phyloP scores from a whole-genome alignment of 1,140 invertebrate species.

The Venturia canescens region DNA sequence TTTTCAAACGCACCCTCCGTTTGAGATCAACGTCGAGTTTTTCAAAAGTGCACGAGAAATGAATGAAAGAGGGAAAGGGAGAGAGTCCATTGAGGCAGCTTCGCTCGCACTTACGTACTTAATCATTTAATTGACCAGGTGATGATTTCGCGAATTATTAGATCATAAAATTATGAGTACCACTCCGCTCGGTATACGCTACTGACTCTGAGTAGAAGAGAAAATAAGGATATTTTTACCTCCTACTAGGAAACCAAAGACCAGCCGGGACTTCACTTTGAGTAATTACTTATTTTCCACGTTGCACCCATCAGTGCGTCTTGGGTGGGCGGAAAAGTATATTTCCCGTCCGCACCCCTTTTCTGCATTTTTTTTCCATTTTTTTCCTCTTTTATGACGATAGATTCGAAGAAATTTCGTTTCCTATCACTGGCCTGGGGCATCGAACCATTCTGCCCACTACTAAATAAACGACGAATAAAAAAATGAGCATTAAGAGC shows the following conservation, averaged over 20 bases:
- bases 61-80: conserved; percentile 5
- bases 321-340: neutral
- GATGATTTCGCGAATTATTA: conserved; percentile 24
- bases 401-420: neutral
- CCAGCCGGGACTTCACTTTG: conserved; percentile 27
- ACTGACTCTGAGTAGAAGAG: neutral
- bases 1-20: conserved; percentile 53
- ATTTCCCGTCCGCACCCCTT: neutral
- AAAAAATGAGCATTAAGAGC: neutral
- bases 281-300: conserved; percentile 23
- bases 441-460: neutral
- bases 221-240: conserved; percentile 25
- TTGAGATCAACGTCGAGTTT: conserved; percentile 53
- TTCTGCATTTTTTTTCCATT: neutral
- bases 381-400: neutral
- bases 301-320: neutral
- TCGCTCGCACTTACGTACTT: conserved; percentile 18
- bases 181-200: neutral
- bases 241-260: conserved; percentile 16
- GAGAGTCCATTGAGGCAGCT: neutral
- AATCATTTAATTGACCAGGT: conserved; percentile 31
- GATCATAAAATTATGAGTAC: conserved; percentile 28
- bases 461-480: neutral
- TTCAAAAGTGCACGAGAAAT: conserved; percentile 1
- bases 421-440: too few species aligned